Evolutionary conservation across 2,888 invertebrate species (phyloP).

Genomic region (Hirtodrosophila trivittata): DNA sequence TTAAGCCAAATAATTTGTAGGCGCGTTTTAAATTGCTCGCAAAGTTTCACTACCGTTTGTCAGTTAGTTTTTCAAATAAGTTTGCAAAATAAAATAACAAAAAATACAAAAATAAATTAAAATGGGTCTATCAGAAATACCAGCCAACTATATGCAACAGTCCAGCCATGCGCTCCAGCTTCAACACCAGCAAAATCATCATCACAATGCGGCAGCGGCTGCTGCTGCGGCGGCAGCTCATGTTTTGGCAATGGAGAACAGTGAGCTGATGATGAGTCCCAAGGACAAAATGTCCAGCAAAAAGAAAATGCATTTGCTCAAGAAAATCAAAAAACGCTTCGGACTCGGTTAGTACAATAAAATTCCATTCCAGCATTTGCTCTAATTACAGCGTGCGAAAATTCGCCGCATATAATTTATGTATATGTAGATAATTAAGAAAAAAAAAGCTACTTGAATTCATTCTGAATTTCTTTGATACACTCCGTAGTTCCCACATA

Average conservation of each 20-base stretch:
- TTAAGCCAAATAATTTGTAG: constrained; percentile 52
- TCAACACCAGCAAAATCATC: constrained; percentile 43
- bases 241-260: constrained; percentile 77
- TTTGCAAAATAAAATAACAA: constrained; percentile 24
- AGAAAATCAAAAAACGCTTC: constrained; percentile 94
- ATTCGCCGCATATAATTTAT: constrained; percentile 21
- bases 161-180: constrained; percentile 55
- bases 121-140: constrained; percentile 82
- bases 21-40: constrained; percentile 40
- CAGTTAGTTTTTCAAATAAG: constrained; percentile 28
- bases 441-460: constrained; percentile 54
- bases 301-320: constrained; percentile 93
- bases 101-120: constrained; percentile 15
- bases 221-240: constrained; percentile 69
- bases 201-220: constrained; percentile 40
- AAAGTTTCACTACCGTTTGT: constrained; percentile 30
- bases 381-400: constrained; percentile 62
- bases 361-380: constrained; percentile 7
- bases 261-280: constrained; percentile 68
- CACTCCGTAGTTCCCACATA: constrained; percentile 63
- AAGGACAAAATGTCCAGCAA: constrained; percentile 81
- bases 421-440: no score
- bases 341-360: constrained; percentile 90
- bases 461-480: constrained; percentile 39
- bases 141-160: constrained; percentile 75